Evolutionary conservation across 2,113 vertebrate species (phyloP).

Genomic region (Brachypteracias leptosomus): DNA sequence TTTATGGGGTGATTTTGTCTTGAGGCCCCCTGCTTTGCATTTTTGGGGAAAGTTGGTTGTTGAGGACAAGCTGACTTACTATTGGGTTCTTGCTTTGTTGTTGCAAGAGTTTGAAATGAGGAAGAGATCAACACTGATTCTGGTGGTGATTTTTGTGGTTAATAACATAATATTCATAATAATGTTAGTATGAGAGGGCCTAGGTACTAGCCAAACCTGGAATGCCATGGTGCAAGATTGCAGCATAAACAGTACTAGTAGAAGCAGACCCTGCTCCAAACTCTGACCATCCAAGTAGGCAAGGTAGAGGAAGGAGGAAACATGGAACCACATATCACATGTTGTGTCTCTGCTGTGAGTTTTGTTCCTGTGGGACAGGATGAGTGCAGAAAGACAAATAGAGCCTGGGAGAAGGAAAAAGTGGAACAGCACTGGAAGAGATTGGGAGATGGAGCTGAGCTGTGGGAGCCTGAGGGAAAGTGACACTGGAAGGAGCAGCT

Average conservation of each 20-base stretch:
- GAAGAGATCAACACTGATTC: not conserved
- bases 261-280: not conserved
- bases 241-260: not conserved
- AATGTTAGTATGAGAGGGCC: not conserved
- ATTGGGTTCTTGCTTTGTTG: not conserved
- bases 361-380: not conserved
- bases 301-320: not conserved
- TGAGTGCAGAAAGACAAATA: not conserved
- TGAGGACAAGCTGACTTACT: not conserved
- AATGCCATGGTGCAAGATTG: not conserved
- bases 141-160: not conserved
- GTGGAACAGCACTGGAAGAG: not conserved
- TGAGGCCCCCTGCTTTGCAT: not conserved
- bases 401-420: not conserved
- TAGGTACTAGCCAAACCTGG: not conserved
- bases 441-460: not conserved
- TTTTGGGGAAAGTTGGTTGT: not conserved
- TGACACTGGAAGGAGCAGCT: not conserved
- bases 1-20: not conserved
- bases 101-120: not conserved
- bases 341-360: not conserved
- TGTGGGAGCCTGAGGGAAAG: accelerated
- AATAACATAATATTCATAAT: not conserved
- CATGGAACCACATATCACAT: not conserved
- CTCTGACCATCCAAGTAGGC: not conserved